Conservation (phyloP, 2,888 invertebrate genomes). For the Caenorhabditis auriculariae region DNA sequence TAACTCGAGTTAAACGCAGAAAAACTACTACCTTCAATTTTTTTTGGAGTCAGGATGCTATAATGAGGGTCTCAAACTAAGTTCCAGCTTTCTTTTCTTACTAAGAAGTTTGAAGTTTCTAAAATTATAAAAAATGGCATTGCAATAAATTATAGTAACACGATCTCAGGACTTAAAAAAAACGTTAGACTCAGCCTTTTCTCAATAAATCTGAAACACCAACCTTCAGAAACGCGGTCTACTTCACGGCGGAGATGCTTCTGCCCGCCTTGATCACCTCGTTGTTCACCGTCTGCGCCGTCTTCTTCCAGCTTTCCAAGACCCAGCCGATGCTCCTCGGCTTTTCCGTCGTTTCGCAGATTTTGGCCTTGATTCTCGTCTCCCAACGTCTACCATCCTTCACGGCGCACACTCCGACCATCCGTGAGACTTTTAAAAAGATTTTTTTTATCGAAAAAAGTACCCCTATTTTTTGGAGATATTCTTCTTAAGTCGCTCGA, state of each 20-base stretch:
- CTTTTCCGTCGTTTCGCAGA: constrained; percentile 55
- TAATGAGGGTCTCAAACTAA: no score
- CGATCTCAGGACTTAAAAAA: no score
- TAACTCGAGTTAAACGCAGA: no score
- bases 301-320: constrained; percentile 57
- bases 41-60: no score
- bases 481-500: neutral
- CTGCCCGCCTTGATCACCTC: constrained; percentile 58
- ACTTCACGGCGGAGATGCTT: constrained; percentile 59
- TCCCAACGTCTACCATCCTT: constrained; percentile 58
- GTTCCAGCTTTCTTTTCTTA: no score
- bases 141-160: no score
- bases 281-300: constrained; percentile 57
- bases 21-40: no score
- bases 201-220: no score
- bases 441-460: neutral
- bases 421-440: constrained; percentile 43
- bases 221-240: constrained; percentile 49
- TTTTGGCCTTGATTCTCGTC: constrained; percentile 52
- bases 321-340: constrained; percentile 56
- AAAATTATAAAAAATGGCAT: no score
- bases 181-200: no score
- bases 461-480: neutral
- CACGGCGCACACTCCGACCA: constrained; percentile 59
- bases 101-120: no score